phyloP scores from a whole-genome alignment of 2,888 invertebrate genomes.

The Drosophila pseudotalamancana region DNA sequence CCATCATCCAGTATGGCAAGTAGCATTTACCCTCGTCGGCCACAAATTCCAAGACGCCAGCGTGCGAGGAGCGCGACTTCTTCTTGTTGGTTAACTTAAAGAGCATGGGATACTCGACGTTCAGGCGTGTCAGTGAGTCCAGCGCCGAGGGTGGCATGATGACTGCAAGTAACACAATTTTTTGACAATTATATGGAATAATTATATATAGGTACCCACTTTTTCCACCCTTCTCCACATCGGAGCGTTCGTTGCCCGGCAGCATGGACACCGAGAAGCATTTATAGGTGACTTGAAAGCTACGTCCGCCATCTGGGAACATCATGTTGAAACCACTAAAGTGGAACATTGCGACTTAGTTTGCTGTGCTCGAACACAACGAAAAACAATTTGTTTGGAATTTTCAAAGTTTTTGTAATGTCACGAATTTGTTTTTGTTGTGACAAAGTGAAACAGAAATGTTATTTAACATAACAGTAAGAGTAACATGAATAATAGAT shows the following conservation, averaged over 20 bases:
- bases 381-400: conserved; percentile 10
- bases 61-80: conserved; percentile 94
- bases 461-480: conserved; percentile 21
- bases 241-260: conserved; percentile 95
- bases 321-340: conserved; percentile 93
- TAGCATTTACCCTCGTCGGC: conserved; percentile 99
- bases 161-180: conserved; percentile 86
- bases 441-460: conserved; percentile 29
- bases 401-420: conserved; percentile 52
- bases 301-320: conserved; percentile 93
- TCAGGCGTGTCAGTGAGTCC: conserved; percentile 95
- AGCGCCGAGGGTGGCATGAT: conserved; percentile 99
- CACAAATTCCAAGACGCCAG: conserved; percentile 98
- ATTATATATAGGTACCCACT: conserved; percentile 87
- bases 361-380: conserved; percentile 5
- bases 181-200: no score
- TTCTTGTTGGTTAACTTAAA: conserved; percentile 97
- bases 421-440: conserved; percentile 60
- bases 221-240: conserved; percentile 98
- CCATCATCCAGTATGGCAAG: conserved; percentile 99
- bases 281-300: conserved; percentile 93
- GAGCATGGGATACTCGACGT: conserved; percentile 99
- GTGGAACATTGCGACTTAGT: conserved; percentile 85
- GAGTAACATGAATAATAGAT: conserved; percentile 1
- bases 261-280: conserved; percentile 98